These are phyloP conservation scores for Encarsia formosa DNA, from an alignment of 2,888 invertebrate genomes.

Conservation along the genomic window DNA sequence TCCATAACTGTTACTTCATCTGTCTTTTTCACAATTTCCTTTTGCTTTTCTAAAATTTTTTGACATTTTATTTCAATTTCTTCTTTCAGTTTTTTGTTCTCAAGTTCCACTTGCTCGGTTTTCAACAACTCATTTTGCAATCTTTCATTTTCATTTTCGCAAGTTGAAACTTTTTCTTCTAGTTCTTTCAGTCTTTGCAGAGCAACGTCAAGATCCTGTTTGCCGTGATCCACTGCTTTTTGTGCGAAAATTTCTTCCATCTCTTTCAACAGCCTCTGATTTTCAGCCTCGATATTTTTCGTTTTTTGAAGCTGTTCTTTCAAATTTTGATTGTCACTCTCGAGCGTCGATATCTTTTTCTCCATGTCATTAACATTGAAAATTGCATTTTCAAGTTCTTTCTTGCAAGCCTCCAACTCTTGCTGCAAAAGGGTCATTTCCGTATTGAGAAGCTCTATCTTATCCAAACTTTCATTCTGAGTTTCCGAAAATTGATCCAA, in stretches of 20 bases:
- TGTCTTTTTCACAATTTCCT: neutral
- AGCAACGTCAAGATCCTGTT: constrained; percentile 21
- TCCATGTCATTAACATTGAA: constrained; percentile 16
- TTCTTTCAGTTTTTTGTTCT: constrained; percentile 7
- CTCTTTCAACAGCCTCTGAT: constrained; percentile 10
- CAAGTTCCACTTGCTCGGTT: constrained; percentile 9
- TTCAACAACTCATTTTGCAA: constrained; percentile 27
- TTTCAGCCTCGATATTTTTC: constrained; percentile 2
- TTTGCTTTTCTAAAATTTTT: neutral
- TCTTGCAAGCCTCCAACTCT: constrained; percentile 37
- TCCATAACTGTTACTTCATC: constrained; percentile 7
- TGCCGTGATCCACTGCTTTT: constrained; percentile 11
- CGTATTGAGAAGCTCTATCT: constrained; percentile 43
- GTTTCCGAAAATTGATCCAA: constrained; percentile 40
- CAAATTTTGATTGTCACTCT: constrained; percentile 46
- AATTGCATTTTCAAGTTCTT: constrained; percentile 27
- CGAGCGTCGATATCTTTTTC: constrained; percentile 33
- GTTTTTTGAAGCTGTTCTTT: constrained; percentile 32
- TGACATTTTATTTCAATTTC: constrained; percentile 4
- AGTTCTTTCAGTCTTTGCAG: constrained; percentile 29
- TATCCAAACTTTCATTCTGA: constrained; percentile 43
- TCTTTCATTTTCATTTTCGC: constrained; percentile 34
- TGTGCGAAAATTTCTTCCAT: constrained; percentile 21
- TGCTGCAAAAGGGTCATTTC: constrained; percentile 43
- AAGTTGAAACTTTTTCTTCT: constrained; percentile 36